Base-by-base conservation (phyloP, 2,113 vertebrate genomes). In the Prietella phreatophila region DNA sequence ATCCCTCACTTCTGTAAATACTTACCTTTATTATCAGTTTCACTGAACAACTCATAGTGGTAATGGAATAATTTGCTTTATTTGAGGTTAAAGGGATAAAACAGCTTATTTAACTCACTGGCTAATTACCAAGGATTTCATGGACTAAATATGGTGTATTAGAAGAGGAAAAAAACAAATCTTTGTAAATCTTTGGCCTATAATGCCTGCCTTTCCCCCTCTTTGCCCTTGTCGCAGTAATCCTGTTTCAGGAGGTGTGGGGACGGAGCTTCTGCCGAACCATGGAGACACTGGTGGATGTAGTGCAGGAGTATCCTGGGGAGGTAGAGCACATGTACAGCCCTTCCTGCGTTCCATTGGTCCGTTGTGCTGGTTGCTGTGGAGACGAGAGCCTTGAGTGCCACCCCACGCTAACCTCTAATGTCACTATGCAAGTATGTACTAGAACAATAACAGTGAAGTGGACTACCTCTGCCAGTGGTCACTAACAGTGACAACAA, bases 201-300 rank as follows among this genome's bases (percentile, higher is more conserved):
- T 60, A 71, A 79, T 42, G 10, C 33, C 60, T 36, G 47, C 30
- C 10, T 80, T 83, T 22, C 25, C n/a, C 47, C 27, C 6, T 55
- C 36, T 88, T 15, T 90, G 81, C 13, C 83, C 50, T 85, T 42
- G 91, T 85, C 27, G 6, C 88, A 98, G 98, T 98, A 85, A 87
- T 99, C 90, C 95, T 95, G 87, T 99, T 99, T 93, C 95, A 96
- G 90, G 96, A 97, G 82, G 97, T 99, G 84, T 99, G 97, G 97
- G 95, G 96, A 53, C 97, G 96, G 73, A 99, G 98, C 90, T 97
- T 97, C 94, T 99, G 98, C 90, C 95, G 96, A 85, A 95, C 97
- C 0, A 95, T 97, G 76, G 97, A 99, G 94, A 97, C 95, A 92
- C 93, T 99, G 90, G 97, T 99, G 90, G 96, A 97, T 33, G 93